Conservation (phyloP, 2,888 invertebrate genomes). For the Lasioglossum zephyrum region DNA sequence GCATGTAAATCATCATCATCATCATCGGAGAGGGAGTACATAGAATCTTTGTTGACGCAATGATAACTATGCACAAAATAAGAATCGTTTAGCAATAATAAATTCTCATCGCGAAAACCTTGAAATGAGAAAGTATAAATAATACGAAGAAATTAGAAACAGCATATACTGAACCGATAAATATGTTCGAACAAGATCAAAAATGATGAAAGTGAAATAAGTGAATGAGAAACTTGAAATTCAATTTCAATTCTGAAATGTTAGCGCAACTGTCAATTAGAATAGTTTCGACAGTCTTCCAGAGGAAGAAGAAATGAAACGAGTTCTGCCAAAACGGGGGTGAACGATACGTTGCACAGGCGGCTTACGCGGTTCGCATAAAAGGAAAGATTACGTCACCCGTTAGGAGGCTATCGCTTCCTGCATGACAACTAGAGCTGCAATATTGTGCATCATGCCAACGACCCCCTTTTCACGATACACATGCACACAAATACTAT, state of each 20-base stretch:
- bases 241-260: neutral
- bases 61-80: neutral
- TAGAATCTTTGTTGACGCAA: neutral
- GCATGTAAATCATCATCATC: neutral
- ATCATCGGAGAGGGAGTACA: neutral
- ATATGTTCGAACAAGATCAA: no score
- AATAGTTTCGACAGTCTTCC: neutral
- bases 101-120: neutral
- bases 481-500: neutral
- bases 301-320: neutral
- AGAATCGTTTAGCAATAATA: neutral
- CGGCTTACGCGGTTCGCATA: neutral
- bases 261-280: neutral
- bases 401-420: neutral
- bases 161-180: no score
- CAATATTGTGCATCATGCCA: neutral
- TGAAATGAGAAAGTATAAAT: no score
- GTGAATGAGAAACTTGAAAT: no score
- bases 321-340: neutral
- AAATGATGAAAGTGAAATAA: no score
- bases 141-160: no score
- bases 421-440: conserved; percentile 9
- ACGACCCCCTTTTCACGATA: neutral
- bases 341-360: neutral
- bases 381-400: neutral